These are phyloP conservation scores for Harmothoe impar DNA, from an alignment of 2,888 invertebrate species.

Conservation along the genomic window DNA sequence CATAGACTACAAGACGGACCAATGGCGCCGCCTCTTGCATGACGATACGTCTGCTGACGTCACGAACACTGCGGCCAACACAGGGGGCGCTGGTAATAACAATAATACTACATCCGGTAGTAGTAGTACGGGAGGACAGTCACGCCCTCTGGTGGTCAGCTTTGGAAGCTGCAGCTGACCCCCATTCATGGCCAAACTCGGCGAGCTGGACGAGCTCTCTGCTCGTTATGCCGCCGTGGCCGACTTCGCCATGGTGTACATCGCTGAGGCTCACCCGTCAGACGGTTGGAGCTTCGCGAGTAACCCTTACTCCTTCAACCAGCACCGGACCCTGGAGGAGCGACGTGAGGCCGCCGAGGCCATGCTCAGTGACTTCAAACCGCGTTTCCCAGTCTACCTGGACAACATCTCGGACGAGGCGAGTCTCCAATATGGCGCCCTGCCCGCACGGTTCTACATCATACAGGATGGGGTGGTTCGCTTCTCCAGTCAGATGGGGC, in stretches of 20 bases:
- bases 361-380: not conserved
- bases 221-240: constrained; percentile 72
- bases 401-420: constrained; percentile 74
- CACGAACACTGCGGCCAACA: not conserved
- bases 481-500: constrained; percentile 74
- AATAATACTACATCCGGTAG: too few species aligned
- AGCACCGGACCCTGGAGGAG: constrained; percentile 71
- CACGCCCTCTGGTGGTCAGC: constrained; percentile 75
- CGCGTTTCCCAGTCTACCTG: constrained; percentile 71
- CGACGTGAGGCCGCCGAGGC: constrained; percentile 72
- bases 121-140: constrained; percentile 56
- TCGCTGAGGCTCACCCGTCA: constrained; percentile 76
- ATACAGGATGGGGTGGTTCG: constrained; percentile 72
- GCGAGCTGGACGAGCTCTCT: constrained; percentile 71
- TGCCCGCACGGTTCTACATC: constrained; percentile 75
- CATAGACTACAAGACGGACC: constrained; percentile 39
- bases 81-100: not conserved
- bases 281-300: constrained; percentile 75
- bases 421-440: constrained; percentile 73
- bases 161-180: constrained; percentile 80
- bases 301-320: constrained; percentile 72
- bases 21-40: not conserved
- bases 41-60: not conserved
- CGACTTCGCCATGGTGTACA: constrained; percentile 76
- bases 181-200: constrained; percentile 74